Conservation (phyloP, 2,888 invertebrate species). For the Pelosia muscerda region DNA sequence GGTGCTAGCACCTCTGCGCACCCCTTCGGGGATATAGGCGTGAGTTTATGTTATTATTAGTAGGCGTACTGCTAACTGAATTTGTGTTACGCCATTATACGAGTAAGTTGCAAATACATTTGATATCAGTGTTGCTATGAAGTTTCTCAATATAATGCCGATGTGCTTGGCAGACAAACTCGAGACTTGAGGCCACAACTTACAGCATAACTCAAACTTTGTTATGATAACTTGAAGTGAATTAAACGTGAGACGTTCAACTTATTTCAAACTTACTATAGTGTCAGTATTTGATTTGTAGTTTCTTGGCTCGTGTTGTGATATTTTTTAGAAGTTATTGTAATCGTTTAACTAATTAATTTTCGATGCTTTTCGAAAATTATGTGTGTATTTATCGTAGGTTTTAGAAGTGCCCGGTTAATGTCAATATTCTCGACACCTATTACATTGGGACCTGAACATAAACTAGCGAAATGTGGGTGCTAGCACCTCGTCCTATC, state of each 20-base stretch:
- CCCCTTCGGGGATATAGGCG: too few relatives aligned
- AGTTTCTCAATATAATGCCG: slow-evolving; percentile 3
- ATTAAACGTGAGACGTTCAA: background rate
- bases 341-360: too few relatives aligned
- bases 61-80: too few relatives aligned
- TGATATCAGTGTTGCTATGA: background rate
- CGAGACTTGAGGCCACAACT: slow-evolving; percentile 11
- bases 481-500: too few relatives aligned
- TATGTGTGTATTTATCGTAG: too few relatives aligned
- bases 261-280: background rate
- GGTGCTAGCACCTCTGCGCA: too few relatives aligned
- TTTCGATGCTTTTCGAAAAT: too few relatives aligned
- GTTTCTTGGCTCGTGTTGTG: background rate
- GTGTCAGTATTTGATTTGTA: slow-evolving; percentile 1
- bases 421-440: too few relatives aligned
- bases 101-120: background rate
- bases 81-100: background rate
- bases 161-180: slow-evolving; percentile 2
- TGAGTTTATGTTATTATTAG: too few relatives aligned
- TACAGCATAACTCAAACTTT: background rate
- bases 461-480: too few relatives aligned
- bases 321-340: background rate
- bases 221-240: slow-evolving; percentile 6
- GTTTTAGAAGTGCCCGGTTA: too few relatives aligned
- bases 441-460: too few relatives aligned